phyloP scores from a whole-genome alignment of 2,113 vertebrate genomes.

The Catharus bicknelli region DNA sequence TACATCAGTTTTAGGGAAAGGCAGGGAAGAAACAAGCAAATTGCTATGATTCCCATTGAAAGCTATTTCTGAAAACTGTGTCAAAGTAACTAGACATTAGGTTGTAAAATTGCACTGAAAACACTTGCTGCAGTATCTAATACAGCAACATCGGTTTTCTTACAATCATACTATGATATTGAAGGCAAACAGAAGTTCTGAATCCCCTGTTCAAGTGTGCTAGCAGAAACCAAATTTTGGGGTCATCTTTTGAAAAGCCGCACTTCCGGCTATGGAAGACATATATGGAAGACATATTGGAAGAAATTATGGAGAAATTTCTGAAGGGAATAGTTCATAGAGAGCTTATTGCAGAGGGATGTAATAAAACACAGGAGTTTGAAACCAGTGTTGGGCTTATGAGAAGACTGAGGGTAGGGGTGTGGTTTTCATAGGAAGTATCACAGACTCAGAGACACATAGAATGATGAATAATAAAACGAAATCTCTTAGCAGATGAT shows the following conservation, averaged over 20 bases:
- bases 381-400: not conserved
- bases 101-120: not conserved
- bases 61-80: not conserved
- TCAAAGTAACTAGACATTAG: not conserved
- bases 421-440: not conserved
- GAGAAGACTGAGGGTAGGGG: not conserved
- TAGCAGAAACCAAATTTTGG: not conserved
- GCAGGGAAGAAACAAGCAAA: not conserved
- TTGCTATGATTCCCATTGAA: not conserved
- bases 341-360: not conserved
- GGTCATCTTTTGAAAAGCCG: not conserved
- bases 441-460: not conserved
- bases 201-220: not conserved
- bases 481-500: not conserved
- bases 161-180: not conserved
- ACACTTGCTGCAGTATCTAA: not conserved
- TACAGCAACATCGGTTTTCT: not conserved
- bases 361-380: not conserved
- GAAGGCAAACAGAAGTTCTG: not conserved
- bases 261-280: not conserved
- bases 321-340: not conserved
- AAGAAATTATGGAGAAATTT: not conserved
- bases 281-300: not conserved
- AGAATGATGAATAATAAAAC: not conserved
- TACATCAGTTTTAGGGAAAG: not conserved